Evolutionary conservation across 1,140 invertebrate species (phyloP).

Genomic region (Anoplophora glabripennis): DNA sequence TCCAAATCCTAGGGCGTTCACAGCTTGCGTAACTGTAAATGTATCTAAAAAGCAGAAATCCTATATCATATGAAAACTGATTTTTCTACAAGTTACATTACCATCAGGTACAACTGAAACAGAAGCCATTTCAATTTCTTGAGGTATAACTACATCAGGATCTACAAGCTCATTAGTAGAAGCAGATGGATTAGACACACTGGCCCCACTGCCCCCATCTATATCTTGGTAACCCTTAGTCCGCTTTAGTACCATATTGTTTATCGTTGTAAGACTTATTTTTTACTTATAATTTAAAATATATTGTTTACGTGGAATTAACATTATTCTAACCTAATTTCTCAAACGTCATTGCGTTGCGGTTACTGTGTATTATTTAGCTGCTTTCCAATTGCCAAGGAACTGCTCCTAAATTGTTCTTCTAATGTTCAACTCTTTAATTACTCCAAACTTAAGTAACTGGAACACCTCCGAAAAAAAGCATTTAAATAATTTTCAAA

Average conservation of each 20-base stretch:
- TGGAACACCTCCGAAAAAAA: too few relatives aligned
- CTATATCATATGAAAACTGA: background rate
- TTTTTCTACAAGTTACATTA: constrained; percentile 41
- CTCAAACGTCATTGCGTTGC: too few relatives aligned
- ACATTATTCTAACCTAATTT: constrained; percentile 12
- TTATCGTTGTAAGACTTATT: background rate
- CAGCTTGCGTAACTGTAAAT: constrained; percentile 92
- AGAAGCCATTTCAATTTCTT: constrained; percentile 75
- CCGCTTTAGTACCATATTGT: constrained; percentile 43
- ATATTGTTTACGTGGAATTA: constrained; percentile 29
- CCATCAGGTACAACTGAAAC: constrained; percentile 80
- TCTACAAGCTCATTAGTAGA: constrained; percentile 31
- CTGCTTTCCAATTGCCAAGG: too few relatives aligned
- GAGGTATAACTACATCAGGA: constrained; percentile 48
- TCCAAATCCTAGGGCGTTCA: constrained; percentile 94
- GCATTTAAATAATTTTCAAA: too few relatives aligned
- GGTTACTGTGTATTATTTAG: too few relatives aligned
- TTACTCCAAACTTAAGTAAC: too few relatives aligned
- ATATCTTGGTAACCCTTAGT: constrained; percentile 47
- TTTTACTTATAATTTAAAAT: constrained; percentile 6
- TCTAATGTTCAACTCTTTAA: too few relatives aligned
- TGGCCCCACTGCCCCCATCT: constrained; percentile 34
- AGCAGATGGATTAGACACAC: constrained; percentile 12
- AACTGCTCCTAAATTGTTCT: too few relatives aligned
- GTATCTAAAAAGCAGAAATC: constrained; percentile 64